phyloP scores from a whole-genome alignment of 2,797 vertebrate species.

The Platyrinchus mystaceus region DNA sequence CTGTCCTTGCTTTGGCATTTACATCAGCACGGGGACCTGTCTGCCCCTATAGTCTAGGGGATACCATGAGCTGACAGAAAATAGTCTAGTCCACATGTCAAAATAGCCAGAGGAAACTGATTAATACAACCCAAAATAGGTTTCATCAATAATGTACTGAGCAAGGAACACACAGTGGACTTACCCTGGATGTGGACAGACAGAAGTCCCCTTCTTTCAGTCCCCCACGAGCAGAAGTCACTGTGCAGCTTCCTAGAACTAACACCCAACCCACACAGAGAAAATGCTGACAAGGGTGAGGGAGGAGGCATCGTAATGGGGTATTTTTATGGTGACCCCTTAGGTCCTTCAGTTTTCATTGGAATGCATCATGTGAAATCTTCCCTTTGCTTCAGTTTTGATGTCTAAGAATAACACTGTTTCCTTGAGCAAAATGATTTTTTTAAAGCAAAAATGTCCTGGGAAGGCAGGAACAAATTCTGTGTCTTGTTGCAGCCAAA shows the following conservation, averaged over 20 bases:
- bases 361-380: not conserved
- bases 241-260: not conserved
- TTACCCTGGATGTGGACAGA: not conserved
- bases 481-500: not conserved
- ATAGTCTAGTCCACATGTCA: not conserved
- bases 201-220: not conserved
- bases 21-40: not conserved
- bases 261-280: not conserved
- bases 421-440: not conserved
- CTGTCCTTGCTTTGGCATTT: not conserved
- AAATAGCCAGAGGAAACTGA: not conserved
- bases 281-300: not conserved
- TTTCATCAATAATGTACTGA: not conserved
- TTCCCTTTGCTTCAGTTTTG: not conserved
- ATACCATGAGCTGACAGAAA: not conserved
- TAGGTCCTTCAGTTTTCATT: not conserved
- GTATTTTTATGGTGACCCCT: not conserved
- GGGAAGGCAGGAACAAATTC: not conserved
- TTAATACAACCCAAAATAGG: not conserved
- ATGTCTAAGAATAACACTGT: not conserved
- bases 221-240: not conserved
- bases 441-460: not conserved
- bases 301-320: not conserved
- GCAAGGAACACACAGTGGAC: not conserved
- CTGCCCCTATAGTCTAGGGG: not conserved